Base-by-base conservation (phyloP, 2,113 vertebrate genomes). In the Pardalotus punctatus region DNA sequence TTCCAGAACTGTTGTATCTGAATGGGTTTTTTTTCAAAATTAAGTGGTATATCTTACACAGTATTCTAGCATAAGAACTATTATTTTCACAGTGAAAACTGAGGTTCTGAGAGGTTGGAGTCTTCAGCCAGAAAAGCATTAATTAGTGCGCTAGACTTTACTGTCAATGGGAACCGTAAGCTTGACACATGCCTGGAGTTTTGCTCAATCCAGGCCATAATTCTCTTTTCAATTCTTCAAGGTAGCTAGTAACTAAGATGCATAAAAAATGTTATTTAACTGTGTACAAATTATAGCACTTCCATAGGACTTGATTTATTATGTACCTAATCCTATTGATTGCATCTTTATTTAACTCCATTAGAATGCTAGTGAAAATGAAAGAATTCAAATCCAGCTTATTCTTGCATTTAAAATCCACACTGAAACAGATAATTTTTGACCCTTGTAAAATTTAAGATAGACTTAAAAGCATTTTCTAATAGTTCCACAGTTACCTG, bases 241-340 rank as follows among this genome's bases (percentile, higher is more conserved):
- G 56, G 31, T 53, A 80, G 38, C 69, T 90, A 66, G n/a, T 66
- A 90, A 81, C 56, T 56, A 64, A 83, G 76, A 92, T 83, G 76
- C 51, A 66, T 88, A 94, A 93, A 94, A 92, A 90, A 74, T 82
- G 50, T 45, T 86, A 47, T 93, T 95, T 90, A 93, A 96, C 71
- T 66, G 54, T 62, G 14, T 56, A 83, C 7, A 42, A 80, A 82
- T 94, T 77, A 88, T 67, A 93, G 48, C 57, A 76, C 90, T 96
- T 93, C 74, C 35, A 82, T 66, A 87, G 45, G n/a, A 90, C 42
- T 54, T 77, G 66, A 91, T 96, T 87, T 94, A 96, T 91, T 95
- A 58, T 35, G 12, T 65, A 81, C 87, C 58, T 94, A 91, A 82
- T 78, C 42, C 17, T 93, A 87, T 82, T 67, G 58, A 93, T 86